Conservation (phyloP, 2,888 invertebrate species). For the Blastobasis adustella region DNA sequence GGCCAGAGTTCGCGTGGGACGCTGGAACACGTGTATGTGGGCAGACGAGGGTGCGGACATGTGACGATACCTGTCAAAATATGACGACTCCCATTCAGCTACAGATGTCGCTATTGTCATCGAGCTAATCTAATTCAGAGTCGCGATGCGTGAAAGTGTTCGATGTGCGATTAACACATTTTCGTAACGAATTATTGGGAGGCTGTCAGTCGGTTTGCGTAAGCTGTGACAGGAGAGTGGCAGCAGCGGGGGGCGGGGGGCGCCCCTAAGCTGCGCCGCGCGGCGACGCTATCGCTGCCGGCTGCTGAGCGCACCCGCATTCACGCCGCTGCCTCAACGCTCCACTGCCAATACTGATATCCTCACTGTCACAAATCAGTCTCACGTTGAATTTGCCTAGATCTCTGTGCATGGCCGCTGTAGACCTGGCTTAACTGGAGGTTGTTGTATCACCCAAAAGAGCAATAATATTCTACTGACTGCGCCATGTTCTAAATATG, state of each 20-base stretch:
- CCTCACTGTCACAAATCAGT: too few relatives aligned
- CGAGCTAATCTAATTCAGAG: slow-evolving; percentile 66
- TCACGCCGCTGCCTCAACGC: neutral
- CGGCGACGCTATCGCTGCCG: neutral
- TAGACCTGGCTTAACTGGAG: too few relatives aligned
- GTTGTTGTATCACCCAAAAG: too few relatives aligned
- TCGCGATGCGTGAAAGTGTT: slow-evolving; percentile 67
- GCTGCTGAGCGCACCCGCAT: neutral
- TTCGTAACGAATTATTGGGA: slow-evolving; percentile 70
- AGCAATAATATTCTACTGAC: too few relatives aligned
- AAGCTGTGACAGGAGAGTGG: slow-evolving; percentile 73
- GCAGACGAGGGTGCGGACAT: slow-evolving; percentile 57
- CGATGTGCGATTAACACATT: slow-evolving; percentile 67
- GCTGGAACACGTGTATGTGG: slow-evolving; percentile 67
- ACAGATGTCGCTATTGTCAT: slow-evolving; percentile 70
- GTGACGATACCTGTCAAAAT: slow-evolving; percentile 71
- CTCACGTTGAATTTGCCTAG: too few relatives aligned
- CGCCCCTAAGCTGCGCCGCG: slow-evolving; percentile 12
- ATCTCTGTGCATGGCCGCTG: too few relatives aligned
- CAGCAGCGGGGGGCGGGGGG: slow-evolving; percentile 55
- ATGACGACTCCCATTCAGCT: slow-evolving; percentile 64
- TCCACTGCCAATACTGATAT: neutral
- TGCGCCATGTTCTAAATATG: too few relatives aligned
- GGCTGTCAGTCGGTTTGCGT: slow-evolving; percentile 70
- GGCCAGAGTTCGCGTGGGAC: slow-evolving; percentile 44